phyloP scores from a whole-genome alignment of 2,113 vertebrate species.

The Smithornis capensis region DNA sequence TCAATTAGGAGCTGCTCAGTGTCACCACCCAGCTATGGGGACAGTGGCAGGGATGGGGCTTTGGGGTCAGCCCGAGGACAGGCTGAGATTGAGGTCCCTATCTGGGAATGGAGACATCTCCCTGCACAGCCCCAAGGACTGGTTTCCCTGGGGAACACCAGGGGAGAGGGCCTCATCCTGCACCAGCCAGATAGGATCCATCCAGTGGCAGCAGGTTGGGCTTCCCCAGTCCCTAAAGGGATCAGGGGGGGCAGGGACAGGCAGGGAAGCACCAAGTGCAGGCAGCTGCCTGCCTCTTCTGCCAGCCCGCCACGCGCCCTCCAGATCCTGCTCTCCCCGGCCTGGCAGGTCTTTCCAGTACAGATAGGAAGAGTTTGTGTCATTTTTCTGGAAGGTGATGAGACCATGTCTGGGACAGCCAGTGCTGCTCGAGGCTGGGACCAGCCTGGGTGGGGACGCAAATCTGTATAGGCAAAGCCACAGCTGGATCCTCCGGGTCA shows the following conservation, averaged over 20 bases:
- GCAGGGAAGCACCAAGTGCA: background rate
- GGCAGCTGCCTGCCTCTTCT: slow-evolving; percentile 17
- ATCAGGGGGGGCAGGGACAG: background rate
- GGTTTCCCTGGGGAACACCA: background rate
- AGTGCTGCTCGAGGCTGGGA: background rate
- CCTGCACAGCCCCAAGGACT: background rate
- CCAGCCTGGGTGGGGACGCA: background rate
- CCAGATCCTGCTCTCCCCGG: background rate
- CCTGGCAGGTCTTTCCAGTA: slow-evolving; percentile 51
- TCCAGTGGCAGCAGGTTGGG: background rate
- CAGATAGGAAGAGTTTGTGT: slow-evolving; percentile 55
- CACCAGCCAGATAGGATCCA: background rate
- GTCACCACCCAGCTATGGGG: background rate
- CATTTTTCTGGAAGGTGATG: slow-evolving; percentile 3
- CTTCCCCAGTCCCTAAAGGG: background rate
- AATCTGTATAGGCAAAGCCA: background rate
- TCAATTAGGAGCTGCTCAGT: background rate
- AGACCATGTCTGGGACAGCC: slow-evolving; percentile 18
- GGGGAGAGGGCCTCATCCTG: background rate
- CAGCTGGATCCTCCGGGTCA: background rate
- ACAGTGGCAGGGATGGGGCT: accelerated
- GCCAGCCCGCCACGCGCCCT: background rate
- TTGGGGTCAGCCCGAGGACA: background rate
- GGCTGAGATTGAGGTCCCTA: background rate
- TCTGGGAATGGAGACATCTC: background rate